These are phyloP conservation scores for Meiosimyza decipiens DNA, from an alignment of 2,888 invertebrate species.

Conservation along the genomic window DNA sequence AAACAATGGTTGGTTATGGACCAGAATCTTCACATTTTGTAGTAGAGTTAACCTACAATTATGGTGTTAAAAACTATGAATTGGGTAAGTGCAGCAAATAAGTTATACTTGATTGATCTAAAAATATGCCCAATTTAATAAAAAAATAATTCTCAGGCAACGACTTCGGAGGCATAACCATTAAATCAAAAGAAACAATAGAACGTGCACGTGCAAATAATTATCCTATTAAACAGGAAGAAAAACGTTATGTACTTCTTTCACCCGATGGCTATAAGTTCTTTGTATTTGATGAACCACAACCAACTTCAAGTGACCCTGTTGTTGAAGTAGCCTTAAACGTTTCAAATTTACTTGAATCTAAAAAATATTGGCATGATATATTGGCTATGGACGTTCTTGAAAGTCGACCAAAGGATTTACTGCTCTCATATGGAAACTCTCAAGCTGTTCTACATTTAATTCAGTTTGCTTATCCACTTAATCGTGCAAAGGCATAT, in stretches of 20 bases:
- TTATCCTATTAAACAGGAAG: conserved; percentile 78
- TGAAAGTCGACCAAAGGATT: conserved; percentile 72
- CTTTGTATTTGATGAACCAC: conserved; percentile 78
- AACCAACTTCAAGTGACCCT: conserved; percentile 79
- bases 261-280: conserved; percentile 96
- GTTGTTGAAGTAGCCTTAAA: conserved; percentile 83
- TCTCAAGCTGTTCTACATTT: conserved; percentile 84
- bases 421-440: conserved; percentile 77
- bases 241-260: conserved; percentile 73
- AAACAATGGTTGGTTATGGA: conserved; percentile 99
- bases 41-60: conserved; percentile 97
- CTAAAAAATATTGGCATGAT: conserved; percentile 86
- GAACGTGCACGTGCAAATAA: conserved; percentile 77
- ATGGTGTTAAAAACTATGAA: conserved; percentile 88
- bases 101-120: background rate
- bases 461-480: conserved; percentile 60
- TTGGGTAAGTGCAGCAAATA: conserved; percentile 69
- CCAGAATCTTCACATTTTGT: conserved; percentile 95
- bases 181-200: conserved; percentile 81
- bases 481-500: conserved; percentile 90
- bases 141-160: conserved; percentile 68
- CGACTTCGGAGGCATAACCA: conserved; percentile 88
- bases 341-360: conserved; percentile 79
- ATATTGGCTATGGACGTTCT: conserved; percentile 80
- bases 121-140: background rate